Conservation (phyloP, 2,113 vertebrate species). For the Paratilapia polleni region DNA sequence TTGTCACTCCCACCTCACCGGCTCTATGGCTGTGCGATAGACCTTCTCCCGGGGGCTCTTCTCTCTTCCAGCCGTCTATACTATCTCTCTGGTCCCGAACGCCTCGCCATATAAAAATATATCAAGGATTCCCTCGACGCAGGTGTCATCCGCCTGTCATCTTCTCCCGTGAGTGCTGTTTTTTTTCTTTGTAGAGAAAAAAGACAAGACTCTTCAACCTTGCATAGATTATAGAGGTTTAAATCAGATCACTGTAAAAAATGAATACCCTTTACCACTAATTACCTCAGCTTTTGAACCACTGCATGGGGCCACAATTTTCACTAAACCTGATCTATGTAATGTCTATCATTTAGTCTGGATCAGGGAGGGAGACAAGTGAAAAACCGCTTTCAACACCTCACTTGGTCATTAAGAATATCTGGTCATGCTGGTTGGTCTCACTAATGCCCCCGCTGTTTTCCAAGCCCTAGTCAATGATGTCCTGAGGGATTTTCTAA, state of each 20-base stretch:
- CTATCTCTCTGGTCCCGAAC: not conserved
- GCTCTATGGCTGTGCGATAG: not conserved
- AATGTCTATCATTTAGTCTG: slow-evolving; percentile 5
- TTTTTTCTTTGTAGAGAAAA: not conserved
- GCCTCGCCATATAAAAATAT: not conserved
- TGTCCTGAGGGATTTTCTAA: not conserved
- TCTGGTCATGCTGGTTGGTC: not conserved
- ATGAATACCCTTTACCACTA: not conserved
- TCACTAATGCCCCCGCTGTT: not conserved
- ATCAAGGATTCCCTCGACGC: not conserved
- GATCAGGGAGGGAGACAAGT: not conserved
- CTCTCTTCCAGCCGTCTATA: not conserved
- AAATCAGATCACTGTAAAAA: slow-evolving; percentile 9
- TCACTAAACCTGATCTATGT: not conserved
- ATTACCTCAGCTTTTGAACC: not conserved
- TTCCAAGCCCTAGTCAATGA: not conserved
- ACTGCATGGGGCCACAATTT: not conserved
- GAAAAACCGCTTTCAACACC: not conserved
- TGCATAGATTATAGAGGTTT: not conserved
- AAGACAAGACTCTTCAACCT: not conserved
- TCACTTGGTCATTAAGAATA: not conserved
- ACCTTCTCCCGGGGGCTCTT: not conserved
- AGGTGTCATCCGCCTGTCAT: not conserved
- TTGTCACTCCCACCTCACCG: not conserved
- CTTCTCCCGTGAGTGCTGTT: not conserved